Evolutionary conservation across 2,888 invertebrate species (phyloP).

Genomic region (Heteropelma amictum): DNA sequence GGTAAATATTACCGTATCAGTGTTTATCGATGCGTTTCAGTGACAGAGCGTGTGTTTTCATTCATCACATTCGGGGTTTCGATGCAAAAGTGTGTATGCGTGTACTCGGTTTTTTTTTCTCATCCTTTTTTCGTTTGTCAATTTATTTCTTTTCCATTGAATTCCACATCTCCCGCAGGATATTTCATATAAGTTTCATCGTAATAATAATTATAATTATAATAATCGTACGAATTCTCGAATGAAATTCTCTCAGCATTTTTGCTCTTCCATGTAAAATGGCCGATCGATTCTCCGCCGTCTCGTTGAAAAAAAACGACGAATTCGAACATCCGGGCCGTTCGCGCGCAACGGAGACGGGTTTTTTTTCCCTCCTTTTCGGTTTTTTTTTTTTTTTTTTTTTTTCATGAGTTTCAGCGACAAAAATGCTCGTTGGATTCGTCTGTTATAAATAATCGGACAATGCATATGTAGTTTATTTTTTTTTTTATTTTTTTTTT

Average conservation of each 20-base stretch:
- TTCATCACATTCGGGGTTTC: slow-evolving; percentile 65
- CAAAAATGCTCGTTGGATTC: no score
- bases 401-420: no score
- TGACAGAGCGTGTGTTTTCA: slow-evolving; percentile 64
- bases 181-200: background rate
- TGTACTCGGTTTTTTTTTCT: no score
- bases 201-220: slow-evolving; percentile 1
- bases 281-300: slow-evolving; percentile 4
- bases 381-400: no score
- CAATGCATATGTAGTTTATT: no score
- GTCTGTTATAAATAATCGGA: no score
- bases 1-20: background rate
- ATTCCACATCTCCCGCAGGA: no score
- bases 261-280: slow-evolving; percentile 14
- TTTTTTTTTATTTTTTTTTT: no score
- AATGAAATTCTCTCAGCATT: slow-evolving; percentile 28
- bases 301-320: slow-evolving; percentile 2
- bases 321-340: slow-evolving; percentile 10
- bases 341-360: background rate
- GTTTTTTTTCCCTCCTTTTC: background rate
- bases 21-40: no score
- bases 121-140: no score
- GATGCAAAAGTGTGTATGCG: slow-evolving; percentile 72
- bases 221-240: slow-evolving; percentile 12
- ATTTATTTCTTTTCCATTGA: no score